Base-by-base conservation (phyloP, 1,140 invertebrate genomes). In the Muscidifurax raptorellus region DNA sequence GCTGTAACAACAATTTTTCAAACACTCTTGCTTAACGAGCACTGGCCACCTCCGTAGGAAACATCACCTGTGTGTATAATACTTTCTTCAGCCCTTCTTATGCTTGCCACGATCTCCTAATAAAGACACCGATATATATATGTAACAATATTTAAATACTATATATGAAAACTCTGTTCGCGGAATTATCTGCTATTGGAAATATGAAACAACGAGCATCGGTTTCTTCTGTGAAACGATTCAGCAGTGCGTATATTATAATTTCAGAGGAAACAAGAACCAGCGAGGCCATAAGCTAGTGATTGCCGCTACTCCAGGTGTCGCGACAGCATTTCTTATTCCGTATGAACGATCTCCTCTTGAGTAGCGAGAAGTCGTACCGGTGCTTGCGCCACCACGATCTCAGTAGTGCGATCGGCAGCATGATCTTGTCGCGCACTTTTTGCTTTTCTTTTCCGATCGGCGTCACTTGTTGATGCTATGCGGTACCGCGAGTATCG, bases 131-230 rank as follows among this genome's bases (percentile, higher is more conserved):
- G 12, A 15, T 71, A 67, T 3, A 52, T 66, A 66, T 18, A 71
- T 30, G 28, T 71, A 71, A 71, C 15, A 30, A 67, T 67, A 80
- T 69, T 27, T 69, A 78, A 30, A 25, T 67, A 66, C 18, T 59
- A n/a, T 22, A 13, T 4, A 13, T 9, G 52, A 59, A n/a, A 59
- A 59, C 52, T 59, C 18, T n/a, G 52, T 59, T 59, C 0, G 22
- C 52, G 52, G 5, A 6, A 59, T 59, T 59, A 2, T 52, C 15
- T 18, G 12, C 0, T 52, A 47, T 47, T 10, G 1, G 15, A 52
- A 52, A 52, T 52, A 52, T 22, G 13, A 52, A 52, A 52, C 15
- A 52, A 52, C 47, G 2, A 52, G 15, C 47, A 40, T 40, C 36
- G 9, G 1, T 40, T 40, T 40, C 7, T 40, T 10, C 36, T 40